Evolutionary conservation across 2,888 invertebrate genomes (phyloP).

Genomic region (Drosophila aldrichi): DNA sequence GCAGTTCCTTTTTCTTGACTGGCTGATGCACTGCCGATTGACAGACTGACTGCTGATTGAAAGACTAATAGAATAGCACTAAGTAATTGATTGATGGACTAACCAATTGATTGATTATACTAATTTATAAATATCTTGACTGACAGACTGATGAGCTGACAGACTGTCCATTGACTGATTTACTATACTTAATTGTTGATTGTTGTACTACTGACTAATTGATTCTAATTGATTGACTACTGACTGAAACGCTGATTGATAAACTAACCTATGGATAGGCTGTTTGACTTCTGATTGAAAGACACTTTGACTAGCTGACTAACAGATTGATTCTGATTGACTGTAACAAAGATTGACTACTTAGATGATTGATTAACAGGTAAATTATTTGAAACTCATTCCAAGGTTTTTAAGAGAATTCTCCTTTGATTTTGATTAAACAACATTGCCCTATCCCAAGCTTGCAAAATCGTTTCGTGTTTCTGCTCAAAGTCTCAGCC

Average conservation of each 20-base stretch:
- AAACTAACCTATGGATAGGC: background rate
- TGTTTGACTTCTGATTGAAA: background rate
- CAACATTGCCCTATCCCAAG: too few species aligned
- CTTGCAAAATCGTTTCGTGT: background rate
- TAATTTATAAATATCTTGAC: too few species aligned
- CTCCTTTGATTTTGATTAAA: too few species aligned
- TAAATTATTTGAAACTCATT: too few species aligned
- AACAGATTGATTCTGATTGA: background rate
- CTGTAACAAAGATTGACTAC: too few species aligned
- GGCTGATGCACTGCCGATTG: too few species aligned
- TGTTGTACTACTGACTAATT: too few species aligned
- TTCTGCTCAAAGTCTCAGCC: background rate
- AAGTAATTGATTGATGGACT: too few species aligned
- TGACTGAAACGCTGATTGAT: background rate
- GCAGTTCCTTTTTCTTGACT: too few species aligned
- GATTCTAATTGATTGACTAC: background rate
- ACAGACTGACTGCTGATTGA: background rate
- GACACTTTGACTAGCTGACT: background rate
- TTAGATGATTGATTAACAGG: too few species aligned
- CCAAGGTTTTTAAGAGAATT: too few species aligned
- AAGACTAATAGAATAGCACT: background rate
- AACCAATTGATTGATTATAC: background rate
- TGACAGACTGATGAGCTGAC: too few species aligned
- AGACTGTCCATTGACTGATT: background rate
- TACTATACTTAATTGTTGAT: background rate